Evolutionary conservation across 2,888 invertebrate species (phyloP).

Genomic region (Dioctria rufipes): DNA sequence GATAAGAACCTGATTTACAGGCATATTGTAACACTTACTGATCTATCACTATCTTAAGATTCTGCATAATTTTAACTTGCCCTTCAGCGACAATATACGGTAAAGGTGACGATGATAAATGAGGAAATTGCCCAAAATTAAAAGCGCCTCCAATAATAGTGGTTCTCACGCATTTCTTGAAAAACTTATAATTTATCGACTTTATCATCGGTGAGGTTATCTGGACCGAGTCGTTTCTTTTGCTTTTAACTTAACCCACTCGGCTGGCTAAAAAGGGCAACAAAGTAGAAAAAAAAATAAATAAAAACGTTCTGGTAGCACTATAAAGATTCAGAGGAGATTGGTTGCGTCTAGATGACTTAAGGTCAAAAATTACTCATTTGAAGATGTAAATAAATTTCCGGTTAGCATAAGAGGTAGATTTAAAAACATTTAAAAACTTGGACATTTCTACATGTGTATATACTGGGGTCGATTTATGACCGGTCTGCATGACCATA

Average conservation of each 20-base stretch:
- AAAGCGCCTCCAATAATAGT: conserved; percentile 13
- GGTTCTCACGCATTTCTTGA: conserved; percentile 15
- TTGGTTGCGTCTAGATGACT: conserved; percentile 9
- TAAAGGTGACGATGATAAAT: conserved; percentile 10
- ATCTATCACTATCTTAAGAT: neutral
- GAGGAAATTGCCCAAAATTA: conserved; percentile 39
- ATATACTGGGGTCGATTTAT: conserved; percentile 27
- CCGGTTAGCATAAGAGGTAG: conserved; percentile 21
- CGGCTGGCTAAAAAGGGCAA: neutral
- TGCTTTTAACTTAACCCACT: conserved; percentile 20
- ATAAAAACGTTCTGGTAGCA: conserved; percentile 5
- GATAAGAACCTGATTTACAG: conserved; percentile 33
- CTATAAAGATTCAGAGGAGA: conserved; percentile 11
- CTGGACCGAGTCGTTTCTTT: conserved; percentile 1
- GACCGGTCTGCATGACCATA: conserved; percentile 19
- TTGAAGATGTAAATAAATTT: neutral
- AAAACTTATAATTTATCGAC: conserved; percentile 37
- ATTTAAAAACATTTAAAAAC: neutral
- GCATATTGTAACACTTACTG: conserved; percentile 13
- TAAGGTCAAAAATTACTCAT: conserved; percentile 33
- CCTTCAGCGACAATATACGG: neutral
- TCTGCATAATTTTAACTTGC: neutral
- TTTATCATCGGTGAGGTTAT: conserved; percentile 24
- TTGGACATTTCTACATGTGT: neutral
- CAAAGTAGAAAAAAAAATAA: neutral